These are phyloP conservation scores for Lamellibrachia luymesi DNA, from an alignment of 1,140 invertebrate species.

Conservation along the genomic window DNA sequence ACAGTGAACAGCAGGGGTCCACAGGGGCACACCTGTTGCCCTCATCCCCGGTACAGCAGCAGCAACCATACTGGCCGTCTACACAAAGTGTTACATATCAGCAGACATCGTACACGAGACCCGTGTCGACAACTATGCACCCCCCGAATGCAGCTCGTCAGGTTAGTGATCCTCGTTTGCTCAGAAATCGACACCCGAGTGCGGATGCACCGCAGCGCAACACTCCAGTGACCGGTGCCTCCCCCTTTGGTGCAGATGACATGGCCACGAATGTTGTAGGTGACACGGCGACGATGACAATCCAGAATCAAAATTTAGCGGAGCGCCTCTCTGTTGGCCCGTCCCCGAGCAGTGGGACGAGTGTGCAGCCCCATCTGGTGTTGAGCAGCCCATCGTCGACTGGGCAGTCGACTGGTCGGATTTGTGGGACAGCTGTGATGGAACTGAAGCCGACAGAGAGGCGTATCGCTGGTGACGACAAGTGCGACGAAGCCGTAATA, in stretches of 20 bases:
- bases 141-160: not conserved
- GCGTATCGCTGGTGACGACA: constrained; percentile 6
- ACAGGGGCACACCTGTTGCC: not conserved
- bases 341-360: not conserved
- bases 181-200: not conserved
- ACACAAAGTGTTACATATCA: not conserved
- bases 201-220: not conserved
- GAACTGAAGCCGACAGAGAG: constrained; percentile 1
- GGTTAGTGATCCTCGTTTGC: not conserved
- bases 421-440: not conserved
- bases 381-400: not conserved
- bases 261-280: not conserved
- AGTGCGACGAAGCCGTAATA: not conserved
- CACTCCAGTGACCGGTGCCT: not conserved
- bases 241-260: not conserved
- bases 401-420: not conserved
- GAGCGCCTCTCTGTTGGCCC: constrained; percentile 15
- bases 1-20: not conserved
- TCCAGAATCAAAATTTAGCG: constrained; percentile 18
- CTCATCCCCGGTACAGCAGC: not conserved
- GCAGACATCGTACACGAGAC: not conserved
- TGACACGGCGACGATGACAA: not conserved
- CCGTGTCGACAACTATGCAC: not conserved
- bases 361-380: not conserved
- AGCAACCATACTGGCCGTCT: not conserved